Conservation (phyloP, 2,797 vertebrate species). For the Chloroceryle amazona region DNA sequence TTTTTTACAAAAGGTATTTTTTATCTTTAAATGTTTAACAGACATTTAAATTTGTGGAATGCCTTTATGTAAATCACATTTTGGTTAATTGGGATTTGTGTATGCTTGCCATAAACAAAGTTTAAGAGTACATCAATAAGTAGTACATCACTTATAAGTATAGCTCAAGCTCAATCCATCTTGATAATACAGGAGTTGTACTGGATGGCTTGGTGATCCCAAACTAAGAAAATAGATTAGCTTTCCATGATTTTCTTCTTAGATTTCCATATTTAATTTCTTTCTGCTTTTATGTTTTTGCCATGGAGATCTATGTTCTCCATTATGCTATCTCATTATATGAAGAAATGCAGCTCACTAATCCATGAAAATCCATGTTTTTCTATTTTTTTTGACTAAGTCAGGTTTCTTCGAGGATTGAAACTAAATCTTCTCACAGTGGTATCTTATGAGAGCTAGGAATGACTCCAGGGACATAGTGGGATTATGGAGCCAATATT, state of each 20-base stretch:
- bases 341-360: background rate
- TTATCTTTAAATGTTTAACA: background rate
- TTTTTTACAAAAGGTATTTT: background rate
- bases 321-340: background rate
- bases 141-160: background rate
- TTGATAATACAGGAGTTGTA: background rate
- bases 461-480: background rate
- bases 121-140: background rate
- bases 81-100: background rate
- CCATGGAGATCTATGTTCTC: background rate
- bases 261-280: background rate
- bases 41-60: background rate
- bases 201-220: background rate
- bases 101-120: background rate
- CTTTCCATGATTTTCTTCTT: background rate
- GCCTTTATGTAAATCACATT: background rate
- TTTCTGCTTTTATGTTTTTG: background rate
- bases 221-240: background rate
- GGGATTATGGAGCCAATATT: too few species aligned
- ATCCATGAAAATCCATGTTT: background rate
- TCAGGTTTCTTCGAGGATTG: background rate
- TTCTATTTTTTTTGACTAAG: background rate
- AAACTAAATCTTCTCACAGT: background rate
- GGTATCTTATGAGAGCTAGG: background rate
- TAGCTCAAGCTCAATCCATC: background rate